A percentile compares a stretch with the other conserved stretches of the same genome.
phyloP scores from a whole-genome alignment of 2,113 vertebrate species.

The Pardalotus punctatus region DNA sequence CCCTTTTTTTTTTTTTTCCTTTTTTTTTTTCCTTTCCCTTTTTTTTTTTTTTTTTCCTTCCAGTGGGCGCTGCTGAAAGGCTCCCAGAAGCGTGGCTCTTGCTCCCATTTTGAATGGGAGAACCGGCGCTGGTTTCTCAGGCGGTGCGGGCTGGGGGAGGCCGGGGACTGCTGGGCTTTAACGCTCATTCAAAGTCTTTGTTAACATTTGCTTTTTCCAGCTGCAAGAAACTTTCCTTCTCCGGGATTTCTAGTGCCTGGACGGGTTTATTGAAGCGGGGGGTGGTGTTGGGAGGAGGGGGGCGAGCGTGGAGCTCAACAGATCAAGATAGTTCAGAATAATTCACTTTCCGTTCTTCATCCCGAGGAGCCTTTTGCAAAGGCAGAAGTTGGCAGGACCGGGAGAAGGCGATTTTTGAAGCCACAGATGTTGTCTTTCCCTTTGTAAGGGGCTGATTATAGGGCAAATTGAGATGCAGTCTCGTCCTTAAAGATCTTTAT shows the following conservation, averaged over 20 bases:
- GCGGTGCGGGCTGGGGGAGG: neutral
- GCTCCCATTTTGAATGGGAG: slow-evolving; percentile 44
- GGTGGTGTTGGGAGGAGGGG: neutral
- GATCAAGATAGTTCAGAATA: slow-evolving; percentile 16
- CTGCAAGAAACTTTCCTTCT: slow-evolving; percentile 70
- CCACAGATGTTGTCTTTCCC: slow-evolving; percentile 11
- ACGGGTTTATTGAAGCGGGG: neutral
- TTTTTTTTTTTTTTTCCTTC: neutral
- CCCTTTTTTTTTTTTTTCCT: no score
- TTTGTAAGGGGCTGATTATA: neutral
- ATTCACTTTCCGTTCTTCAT: neutral
- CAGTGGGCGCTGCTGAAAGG: slow-evolving; percentile 20
- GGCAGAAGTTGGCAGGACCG: slow-evolving; percentile 7
- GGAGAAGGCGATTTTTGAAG: slow-evolving; percentile 21
- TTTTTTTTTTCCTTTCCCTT: neutral
- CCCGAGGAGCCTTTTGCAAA: neutral
- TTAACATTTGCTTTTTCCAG: slow-evolving; percentile 41
- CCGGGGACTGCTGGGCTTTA: neutral
- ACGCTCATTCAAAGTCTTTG: neutral
- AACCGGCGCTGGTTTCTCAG: neutral
- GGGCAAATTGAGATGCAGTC: slow-evolving; percentile 18
- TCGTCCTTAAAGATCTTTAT: slow-evolving; percentile 22
- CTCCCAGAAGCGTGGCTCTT: slow-evolving; percentile 38
- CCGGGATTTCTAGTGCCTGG: slow-evolving; percentile 22
- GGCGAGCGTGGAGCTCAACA: neutral